A percentile compares a stretch with the other conserved stretches of the same genome.
These are phyloP conservation scores for Nothobranchius furzeri DNA, from an alignment of 2,113 vertebrate species.

Conservation along the genomic window DNA sequence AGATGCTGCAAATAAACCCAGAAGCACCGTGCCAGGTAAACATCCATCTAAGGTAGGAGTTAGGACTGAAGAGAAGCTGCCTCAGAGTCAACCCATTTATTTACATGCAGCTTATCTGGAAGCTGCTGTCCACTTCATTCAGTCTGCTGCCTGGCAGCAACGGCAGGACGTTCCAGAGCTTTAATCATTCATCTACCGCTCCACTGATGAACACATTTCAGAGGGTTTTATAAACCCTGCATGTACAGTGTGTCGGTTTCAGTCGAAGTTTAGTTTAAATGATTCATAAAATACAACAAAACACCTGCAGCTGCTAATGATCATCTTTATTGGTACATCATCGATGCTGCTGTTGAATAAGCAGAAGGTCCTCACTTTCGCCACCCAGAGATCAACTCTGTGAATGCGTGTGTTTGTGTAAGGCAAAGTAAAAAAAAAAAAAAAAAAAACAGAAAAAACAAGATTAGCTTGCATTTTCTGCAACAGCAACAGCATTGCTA, in stretches of 20 bases:
- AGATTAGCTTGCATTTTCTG: too few relatives aligned
- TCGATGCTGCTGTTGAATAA: constrained; percentile 4
- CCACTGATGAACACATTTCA: constrained; percentile 8
- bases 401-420: neutral
- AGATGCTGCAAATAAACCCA: constrained; percentile 46
- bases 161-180: constrained; percentile 20
- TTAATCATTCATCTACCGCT: constrained; percentile 10
- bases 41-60: constrained; percentile 13
- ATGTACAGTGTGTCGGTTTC: constrained; percentile 19
- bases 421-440: too few relatives aligned
- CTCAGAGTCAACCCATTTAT: constrained; percentile 26
- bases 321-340: constrained; percentile 1
- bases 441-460: too few relatives aligned
- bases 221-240: constrained; percentile 19
- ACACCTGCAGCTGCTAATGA: constrained; percentile 19
- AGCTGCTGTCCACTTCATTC: constrained; percentile 22
- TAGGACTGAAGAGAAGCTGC: constrained; percentile 5
- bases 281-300: constrained; percentile 23
- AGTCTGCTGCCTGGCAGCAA: constrained; percentile 12
- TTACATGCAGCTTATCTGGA: constrained; percentile 16
- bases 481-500: neutral
- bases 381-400: neutral
- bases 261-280: constrained; percentile 32
- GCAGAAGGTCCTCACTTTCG: constrained; percentile 8
- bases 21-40: constrained; percentile 25